Evolutionary conservation across 2,888 invertebrate species (phyloP).

Genomic region (Metacarcinus magister): DNA sequence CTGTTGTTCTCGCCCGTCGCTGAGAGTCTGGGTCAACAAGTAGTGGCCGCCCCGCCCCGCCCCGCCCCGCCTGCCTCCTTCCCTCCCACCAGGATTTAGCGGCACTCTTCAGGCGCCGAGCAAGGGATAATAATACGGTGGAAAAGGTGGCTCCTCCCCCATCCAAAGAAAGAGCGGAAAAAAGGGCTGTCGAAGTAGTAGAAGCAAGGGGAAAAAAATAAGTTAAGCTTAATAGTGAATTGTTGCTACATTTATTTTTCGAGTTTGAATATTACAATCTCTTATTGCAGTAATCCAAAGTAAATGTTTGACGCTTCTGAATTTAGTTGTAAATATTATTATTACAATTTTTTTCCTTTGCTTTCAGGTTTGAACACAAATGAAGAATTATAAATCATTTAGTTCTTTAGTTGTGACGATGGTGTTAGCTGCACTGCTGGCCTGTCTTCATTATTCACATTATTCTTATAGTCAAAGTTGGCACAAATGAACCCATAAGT

Average conservation of each 20-base stretch:
- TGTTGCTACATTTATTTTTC: background rate
- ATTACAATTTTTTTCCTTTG: background rate
- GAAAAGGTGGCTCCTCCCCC: background rate
- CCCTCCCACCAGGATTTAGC: background rate
- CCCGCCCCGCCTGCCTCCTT: background rate
- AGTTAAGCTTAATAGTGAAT: background rate
- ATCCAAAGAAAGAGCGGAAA: background rate
- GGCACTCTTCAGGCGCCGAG: background rate
- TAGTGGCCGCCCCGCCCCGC: background rate
- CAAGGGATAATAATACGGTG: background rate
- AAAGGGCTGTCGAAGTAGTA: background rate
- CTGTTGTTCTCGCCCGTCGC: slow-evolving; percentile 21
- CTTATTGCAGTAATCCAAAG: background rate
- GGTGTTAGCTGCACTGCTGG: background rate
- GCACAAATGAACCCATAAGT: background rate
- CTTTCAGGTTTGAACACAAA: background rate
- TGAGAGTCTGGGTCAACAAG: slow-evolving; percentile 44
- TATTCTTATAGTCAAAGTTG: background rate
- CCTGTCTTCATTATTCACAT: background rate
- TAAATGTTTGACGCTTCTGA: background rate
- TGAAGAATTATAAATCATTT: background rate
- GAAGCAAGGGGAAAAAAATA: background rate
- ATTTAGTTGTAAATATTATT: background rate
- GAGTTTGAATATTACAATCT: background rate
- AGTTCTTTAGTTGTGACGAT: background rate